Evolutionary conservation across 2,113 vertebrate genomes (phyloP).

Genomic region (Dipodomys merriami): DNA sequence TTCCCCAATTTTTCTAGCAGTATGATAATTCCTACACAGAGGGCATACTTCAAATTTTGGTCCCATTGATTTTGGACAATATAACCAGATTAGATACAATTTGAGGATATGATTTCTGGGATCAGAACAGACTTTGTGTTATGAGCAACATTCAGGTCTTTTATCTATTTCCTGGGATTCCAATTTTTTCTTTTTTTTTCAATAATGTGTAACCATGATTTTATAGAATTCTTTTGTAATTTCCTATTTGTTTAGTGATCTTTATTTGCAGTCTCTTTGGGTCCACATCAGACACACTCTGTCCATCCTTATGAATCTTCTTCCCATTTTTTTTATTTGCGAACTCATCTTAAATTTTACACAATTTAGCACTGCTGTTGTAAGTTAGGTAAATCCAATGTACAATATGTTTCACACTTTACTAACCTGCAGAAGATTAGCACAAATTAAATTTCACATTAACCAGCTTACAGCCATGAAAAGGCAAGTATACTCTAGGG

Average conservation of each 20-base stretch:
- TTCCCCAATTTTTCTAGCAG: background rate
- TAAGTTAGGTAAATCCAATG: constrained; percentile 58
- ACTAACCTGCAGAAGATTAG: constrained; percentile 72
- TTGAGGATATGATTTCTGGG: background rate
- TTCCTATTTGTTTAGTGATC: background rate
- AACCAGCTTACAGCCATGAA: constrained; percentile 69
- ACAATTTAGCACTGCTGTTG: background rate
- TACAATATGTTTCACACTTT: constrained; percentile 78
- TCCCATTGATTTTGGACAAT: background rate
- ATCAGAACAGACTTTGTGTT: background rate
- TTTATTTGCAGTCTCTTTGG: background rate
- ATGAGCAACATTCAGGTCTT: background rate
- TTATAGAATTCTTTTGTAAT: background rate
- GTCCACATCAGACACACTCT: background rate
- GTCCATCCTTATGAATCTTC: background rate
- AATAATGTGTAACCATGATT: background rate
- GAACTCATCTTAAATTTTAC: constrained; percentile 48
- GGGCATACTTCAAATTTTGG: background rate
- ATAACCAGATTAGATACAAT: background rate
- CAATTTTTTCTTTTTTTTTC: background rate
- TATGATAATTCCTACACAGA: background rate
- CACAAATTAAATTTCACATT: constrained; percentile 82
- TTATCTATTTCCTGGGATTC: background rate
- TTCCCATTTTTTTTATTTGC: constrained; percentile 9
- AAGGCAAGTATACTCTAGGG: constrained; percentile 60